A percentile compares a stretch with the other conserved stretches of the same genome.
Evolutionary conservation across 2,113 vertebrate species (phyloP).

Genomic region (Microtus richardsoni): DNA sequence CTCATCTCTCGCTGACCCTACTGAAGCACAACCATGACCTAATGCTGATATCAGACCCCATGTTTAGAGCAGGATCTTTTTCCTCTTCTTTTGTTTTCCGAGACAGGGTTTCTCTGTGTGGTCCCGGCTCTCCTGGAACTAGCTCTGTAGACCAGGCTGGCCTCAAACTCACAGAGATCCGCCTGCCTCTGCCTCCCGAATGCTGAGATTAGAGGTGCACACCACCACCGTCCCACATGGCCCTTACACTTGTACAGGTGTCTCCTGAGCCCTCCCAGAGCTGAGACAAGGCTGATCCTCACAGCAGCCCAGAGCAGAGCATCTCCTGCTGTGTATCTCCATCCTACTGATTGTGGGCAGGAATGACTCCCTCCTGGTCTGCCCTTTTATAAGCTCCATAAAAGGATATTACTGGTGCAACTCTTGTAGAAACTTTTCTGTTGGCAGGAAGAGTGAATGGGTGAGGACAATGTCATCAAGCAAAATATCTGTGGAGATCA

Average conservation of each 20-base stretch:
- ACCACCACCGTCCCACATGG: accelerated
- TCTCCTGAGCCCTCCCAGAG: not conserved
- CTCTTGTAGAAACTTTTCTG: conserved; percentile 95
- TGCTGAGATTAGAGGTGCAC: not conserved
- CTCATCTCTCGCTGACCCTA: not conserved
- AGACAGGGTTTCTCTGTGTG: not conserved
- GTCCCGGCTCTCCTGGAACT: not conserved
- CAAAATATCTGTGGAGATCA: conserved; percentile 87
- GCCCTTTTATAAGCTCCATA: not conserved
- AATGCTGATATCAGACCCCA: conserved; percentile 44
- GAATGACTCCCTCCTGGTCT: not conserved
- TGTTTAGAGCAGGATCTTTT: not conserved
- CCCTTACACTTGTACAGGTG: not conserved
- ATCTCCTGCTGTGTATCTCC: not conserved
- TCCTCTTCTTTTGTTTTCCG: not conserved
- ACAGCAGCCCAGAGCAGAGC: not conserved
- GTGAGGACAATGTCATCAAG: conserved; percentile 97
- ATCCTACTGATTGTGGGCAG: not conserved
- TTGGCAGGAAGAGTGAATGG: conserved; percentile 96
- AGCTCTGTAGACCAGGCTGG: not conserved
- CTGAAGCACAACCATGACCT: not conserved
- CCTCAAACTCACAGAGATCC: not conserved
- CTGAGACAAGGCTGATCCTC: not conserved
- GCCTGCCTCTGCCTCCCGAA: not conserved
- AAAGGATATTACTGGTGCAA: conserved; percentile 98